These are phyloP conservation scores for Poecile montanus DNA, from an alignment of 2,797 vertebrate genomes.

Conservation along the genomic window DNA sequence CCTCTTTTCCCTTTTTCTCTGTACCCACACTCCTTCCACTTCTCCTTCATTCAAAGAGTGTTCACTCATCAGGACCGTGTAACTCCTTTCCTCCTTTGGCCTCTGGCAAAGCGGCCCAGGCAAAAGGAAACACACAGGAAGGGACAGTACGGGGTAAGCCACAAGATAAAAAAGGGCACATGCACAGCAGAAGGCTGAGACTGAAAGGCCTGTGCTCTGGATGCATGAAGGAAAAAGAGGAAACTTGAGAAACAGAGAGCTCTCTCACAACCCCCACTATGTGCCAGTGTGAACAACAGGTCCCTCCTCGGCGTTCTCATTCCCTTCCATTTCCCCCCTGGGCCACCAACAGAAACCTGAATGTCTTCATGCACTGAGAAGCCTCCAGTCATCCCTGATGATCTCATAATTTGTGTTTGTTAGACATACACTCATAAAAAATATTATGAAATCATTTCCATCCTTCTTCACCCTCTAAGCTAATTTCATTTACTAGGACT, in stretches of 20 bases:
- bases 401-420: not conserved
- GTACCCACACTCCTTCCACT: not conserved
- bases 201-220: not conserved
- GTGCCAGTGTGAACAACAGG: not conserved
- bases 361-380: not conserved
- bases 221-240: not conserved
- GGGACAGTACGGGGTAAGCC: not conserved
- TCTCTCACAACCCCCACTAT: not conserved
- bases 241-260: not conserved
- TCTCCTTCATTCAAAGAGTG: not conserved
- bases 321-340: not conserved
- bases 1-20: not conserved
- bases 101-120: not conserved
- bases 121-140: not conserved
- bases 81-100: not conserved
- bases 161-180: not conserved
- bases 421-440: not conserved
- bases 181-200: not conserved
- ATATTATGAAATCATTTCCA: not conserved
- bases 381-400: not conserved
- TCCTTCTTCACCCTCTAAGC: not conserved
- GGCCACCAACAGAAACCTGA: not conserved
- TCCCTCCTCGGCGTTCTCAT: not conserved
- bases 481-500: not conserved
- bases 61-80: not conserved